Percentiles rank a stretch among this genome's conserved stretches.
Evolutionary conservation across 2,888 invertebrate species (phyloP).

Genomic region (Meganola albula): DNA sequence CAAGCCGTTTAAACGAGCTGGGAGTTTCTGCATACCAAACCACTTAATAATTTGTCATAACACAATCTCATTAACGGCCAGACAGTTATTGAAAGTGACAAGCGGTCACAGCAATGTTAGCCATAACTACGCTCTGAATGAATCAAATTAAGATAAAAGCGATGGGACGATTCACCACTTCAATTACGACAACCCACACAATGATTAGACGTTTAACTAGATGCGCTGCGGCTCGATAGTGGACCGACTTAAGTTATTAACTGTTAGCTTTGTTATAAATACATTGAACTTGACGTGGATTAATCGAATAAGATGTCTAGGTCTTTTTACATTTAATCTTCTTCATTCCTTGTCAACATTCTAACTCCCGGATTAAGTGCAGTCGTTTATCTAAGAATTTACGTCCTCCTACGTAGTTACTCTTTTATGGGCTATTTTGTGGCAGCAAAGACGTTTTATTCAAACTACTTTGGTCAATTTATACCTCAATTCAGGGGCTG

Average conservation of each 20-base stretch:
- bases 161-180: conserved; percentile 61
- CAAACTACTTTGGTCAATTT: conserved; percentile 46
- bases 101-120: conserved; percentile 72
- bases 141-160: conserved; percentile 75
- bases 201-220: conserved; percentile 71
- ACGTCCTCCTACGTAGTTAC: conserved; percentile 54
- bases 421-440: conserved; percentile 59
- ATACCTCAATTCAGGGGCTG: conserved; percentile 36
- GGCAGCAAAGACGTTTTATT: conserved; percentile 49
- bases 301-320: conserved; percentile 63
- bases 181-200: conserved; percentile 73
- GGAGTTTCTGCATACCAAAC: conserved; percentile 11
- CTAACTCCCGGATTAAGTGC: conserved; percentile 70
- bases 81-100: conserved; percentile 69
- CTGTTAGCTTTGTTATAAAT: conserved; percentile 72
- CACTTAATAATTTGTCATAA: conserved; percentile 48
- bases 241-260: conserved; percentile 63
- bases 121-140: conserved; percentile 56
- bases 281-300: conserved; percentile 69
- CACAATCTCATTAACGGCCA: conserved; percentile 45
- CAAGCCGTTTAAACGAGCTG: conserved; percentile 4
- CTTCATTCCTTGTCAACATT: conserved; percentile 69
- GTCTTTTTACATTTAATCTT: conserved; percentile 62
- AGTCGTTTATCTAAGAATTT: conserved; percentile 67
- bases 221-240: conserved; percentile 53